These are phyloP conservation scores for Apamea anceps DNA, from an alignment of 2,888 invertebrate species.

Conservation along the genomic window DNA sequence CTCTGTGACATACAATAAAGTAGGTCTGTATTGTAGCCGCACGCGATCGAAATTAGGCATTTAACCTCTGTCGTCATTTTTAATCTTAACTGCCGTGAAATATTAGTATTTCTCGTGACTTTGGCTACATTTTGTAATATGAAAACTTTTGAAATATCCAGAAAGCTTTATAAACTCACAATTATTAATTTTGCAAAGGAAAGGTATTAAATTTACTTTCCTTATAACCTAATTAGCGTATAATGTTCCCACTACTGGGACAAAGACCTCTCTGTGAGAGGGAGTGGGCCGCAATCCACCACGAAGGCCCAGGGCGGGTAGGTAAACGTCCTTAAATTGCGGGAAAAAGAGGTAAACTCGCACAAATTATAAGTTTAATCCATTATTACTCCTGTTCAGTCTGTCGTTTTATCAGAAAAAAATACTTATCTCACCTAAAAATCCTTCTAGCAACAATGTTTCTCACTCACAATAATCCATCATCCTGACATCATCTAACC, in stretches of 20 bases:
- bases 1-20: conserved; percentile 40
- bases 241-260: background rate
- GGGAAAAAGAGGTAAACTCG: background rate
- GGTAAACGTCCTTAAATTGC: background rate
- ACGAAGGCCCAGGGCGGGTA: background rate
- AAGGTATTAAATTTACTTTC: background rate
- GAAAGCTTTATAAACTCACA: background rate
- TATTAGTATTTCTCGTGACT: conserved; percentile 33
- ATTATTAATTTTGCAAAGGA: background rate
- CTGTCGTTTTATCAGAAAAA: background rate
- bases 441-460: background rate
- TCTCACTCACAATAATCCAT: background rate
- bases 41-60: conserved; percentile 54
- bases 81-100: conserved; percentile 34
- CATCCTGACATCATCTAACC: too few relatives aligned
- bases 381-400: background rate
- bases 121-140: conserved; percentile 21
- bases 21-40: conserved; percentile 46
- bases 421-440: too few relatives aligned
- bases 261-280: too few relatives aligned
- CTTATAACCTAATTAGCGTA: too few relatives aligned
- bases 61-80: conserved; percentile 48
- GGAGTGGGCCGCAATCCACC: background rate
- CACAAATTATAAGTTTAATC: background rate
- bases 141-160: background rate